Evolutionary conservation across 2,888 invertebrate genomes (phyloP).

Genomic region (Chymomyza caudatula): DNA sequence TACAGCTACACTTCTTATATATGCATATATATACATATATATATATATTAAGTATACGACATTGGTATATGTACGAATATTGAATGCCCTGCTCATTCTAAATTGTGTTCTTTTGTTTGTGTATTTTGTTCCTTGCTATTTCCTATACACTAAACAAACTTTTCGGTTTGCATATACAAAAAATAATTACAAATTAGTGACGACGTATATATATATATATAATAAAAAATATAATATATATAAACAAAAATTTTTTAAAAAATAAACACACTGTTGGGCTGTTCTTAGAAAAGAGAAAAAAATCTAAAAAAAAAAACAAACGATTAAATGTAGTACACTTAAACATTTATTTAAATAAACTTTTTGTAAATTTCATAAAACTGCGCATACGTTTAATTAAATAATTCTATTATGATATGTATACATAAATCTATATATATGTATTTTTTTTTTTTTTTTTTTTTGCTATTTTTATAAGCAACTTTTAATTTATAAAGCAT

Average conservation of each 20-base stretch:
- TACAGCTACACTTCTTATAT: not conserved
- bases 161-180: constrained; percentile 7
- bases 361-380: constrained; percentile 53
- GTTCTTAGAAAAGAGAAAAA: constrained; percentile 66
- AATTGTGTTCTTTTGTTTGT: not conserved
- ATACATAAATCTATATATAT: not conserved
- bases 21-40: not conserved
- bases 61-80: too few species aligned
- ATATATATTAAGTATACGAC: not conserved
- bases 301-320: constrained; percentile 23
- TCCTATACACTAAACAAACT: not conserved
- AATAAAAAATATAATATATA: constrained; percentile 30
- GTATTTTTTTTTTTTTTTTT: constrained; percentile 24
- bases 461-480: constrained; percentile 33
- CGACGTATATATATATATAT: constrained; percentile 22
- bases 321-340: constrained; percentile 30
- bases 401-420: not conserved
- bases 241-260: constrained; percentile 26
- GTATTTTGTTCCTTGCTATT: not conserved
- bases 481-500: not conserved
- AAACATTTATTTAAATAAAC: constrained; percentile 43
- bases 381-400: constrained; percentile 12
- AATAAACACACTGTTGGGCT: constrained; percentile 65
- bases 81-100: not conserved
- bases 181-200: not conserved